Base-by-base conservation (phyloP, 2,797 vertebrate species). In the Coregonus ussuriensis region DNA sequence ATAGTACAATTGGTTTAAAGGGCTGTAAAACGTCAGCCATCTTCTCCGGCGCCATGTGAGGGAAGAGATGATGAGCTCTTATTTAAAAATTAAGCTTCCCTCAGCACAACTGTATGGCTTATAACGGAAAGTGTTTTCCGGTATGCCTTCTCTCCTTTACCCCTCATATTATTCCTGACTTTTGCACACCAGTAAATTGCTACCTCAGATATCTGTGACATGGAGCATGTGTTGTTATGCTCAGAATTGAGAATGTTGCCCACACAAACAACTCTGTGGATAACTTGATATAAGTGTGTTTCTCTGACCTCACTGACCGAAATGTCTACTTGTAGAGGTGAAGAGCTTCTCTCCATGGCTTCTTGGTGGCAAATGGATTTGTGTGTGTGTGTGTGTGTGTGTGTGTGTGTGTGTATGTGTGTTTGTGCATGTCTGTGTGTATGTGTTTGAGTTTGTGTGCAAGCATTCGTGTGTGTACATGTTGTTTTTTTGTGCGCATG, bases 41-140 rank as follows among this genome's bases (percentile, higher is more conserved):
- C 25, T 25, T 25, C 25, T 25, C 25, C 25, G 25, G 25, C 25
- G 25, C 25, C 25, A 25, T 85, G 87, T 83, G 76, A 78, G 76
- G 66, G 87, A 78, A 89, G 6, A 53, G 21, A 83, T 86, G 85
- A 91, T 25, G 25, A 25, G 56, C 56, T 29, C 18, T 25, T 31
- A 0, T 65, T 63, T 25, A 31, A 63, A n/a, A 59, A 62, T 21
- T 21, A 7, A 63, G 3, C 21, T 25, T 25, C 21, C 6, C 18
- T 13, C 59, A 63, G 59, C 59, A 63, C 59, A 63, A 16, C 18
- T 63, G 7, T 63, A 1, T 63, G 18, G 59, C 21, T 21, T 63
- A 63, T 25, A n/a, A 15, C 5, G 3, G 21, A 56, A 56, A 56
- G 53, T 15, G 53, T 18, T 18, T 56, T 18, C 53, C 18, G 0